Percentiles rank a stretch among this genome's conserved stretches.
These are phyloP conservation scores for Eugnorisma glareosa DNA, from an alignment of 2,888 invertebrate genomes.

Conservation along the genomic window DNA sequence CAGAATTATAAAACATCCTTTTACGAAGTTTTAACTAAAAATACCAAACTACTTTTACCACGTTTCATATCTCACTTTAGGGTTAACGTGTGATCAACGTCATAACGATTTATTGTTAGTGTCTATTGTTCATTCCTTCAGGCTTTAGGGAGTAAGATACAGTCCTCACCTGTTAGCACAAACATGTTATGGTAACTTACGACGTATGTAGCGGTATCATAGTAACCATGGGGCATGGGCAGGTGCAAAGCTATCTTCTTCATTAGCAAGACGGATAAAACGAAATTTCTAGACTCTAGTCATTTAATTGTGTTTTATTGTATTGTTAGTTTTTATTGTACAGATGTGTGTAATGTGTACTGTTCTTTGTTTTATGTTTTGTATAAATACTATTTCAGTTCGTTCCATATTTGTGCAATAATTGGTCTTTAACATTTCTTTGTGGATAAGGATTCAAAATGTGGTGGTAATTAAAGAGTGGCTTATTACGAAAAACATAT, in stretches of 20 bases:
- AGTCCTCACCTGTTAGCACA: conserved; percentile 46
- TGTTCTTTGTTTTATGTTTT: conserved; percentile 29
- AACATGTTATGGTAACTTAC: conserved; percentile 54
- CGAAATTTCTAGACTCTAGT: conserved; percentile 52
- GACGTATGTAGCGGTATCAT: conserved; percentile 47
- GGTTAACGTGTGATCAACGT: not conserved
- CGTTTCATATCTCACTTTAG: not conserved
- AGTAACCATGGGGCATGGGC: conserved; percentile 35
- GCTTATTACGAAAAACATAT: not conserved
- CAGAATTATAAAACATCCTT: not conserved
- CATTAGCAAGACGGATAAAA: conserved; percentile 62
- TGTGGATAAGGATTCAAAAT: not conserved
- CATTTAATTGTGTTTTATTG: conserved; percentile 55
- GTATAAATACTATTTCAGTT: not conserved
- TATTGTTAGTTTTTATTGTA: conserved; percentile 43
- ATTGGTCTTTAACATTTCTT: conserved; percentile 2
- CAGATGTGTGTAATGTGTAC: conserved; percentile 34
- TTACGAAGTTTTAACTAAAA: not conserved
- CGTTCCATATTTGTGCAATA: not conserved
- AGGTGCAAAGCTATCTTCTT: conserved; percentile 64
- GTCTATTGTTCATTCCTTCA: conserved; percentile 29
- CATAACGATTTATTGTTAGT: conserved; percentile 16
- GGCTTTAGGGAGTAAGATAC: conserved; percentile 9
- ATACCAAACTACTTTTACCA: not conserved
- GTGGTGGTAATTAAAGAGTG: not conserved